Evolutionary conservation across 2,113 vertebrate genomes (phyloP), one percentile per base, ranked within the genome.

Genomic region (Glaucidium brasilianum): DNA sequence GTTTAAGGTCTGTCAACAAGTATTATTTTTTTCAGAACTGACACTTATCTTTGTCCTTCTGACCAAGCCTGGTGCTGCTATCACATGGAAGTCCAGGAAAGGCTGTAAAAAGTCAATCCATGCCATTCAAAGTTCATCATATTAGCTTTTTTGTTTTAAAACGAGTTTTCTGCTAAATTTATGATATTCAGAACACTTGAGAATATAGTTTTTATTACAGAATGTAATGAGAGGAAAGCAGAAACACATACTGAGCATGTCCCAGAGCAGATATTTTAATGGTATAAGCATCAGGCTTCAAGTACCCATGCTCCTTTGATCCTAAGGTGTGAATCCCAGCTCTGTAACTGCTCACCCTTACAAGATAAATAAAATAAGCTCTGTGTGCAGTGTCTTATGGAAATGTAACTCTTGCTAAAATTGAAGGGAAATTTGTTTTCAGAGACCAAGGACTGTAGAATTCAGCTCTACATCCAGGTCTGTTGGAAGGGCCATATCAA

Each of bases 231-330:
- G 71, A 77, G 15, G 19, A 92, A 84, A 91, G 76, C 22, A 15
- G 71, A 21, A 84, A 92, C 95, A 82, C 78, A 93, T 76, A 87
- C 10, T 3, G 59, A 62, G 71, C 64, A 35, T 50, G 49, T 95
- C 86, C 92, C 76, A 95, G 90, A 83, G 43, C 91, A 84, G 56
- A 7, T 88, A 64, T 72, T 86, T 88, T 60, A 78, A 41, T 14
- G 29, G 12, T 75, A 8, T 39, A 56, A 87, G 74, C 15, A 52
- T 95, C 93, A 60, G 47, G 27, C 94, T 97, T 97, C 79, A 94
- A 92, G 88, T 84, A 89, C 41, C 49, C 62, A 5, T 64, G 35
- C 26, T 91, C 22, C 80, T 97, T 97, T 94, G 91, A 96, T 97
- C 66, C 37, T 30, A 89, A 53, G 43, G 83, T 91, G 92, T 90